These are phyloP conservation scores for Melanotaenia parkinsoni DNA, from an alignment of 2,797 vertebrate species.

Conservation along the genomic window DNA sequence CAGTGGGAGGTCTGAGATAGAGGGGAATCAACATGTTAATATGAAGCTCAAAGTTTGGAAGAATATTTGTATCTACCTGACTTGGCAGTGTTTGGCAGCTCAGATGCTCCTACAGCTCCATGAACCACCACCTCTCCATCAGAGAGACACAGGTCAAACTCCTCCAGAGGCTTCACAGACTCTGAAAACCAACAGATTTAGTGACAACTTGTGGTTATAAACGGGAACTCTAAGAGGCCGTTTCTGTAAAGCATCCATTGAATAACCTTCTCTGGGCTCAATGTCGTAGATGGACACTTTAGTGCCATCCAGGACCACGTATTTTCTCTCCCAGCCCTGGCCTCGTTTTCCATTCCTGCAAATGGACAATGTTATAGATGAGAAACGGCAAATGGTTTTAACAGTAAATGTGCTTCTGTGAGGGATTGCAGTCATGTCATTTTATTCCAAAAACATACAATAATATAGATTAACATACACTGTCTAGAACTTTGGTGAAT, in stretches of 20 bases:
- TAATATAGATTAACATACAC: no score
- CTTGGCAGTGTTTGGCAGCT: conserved; percentile 95
- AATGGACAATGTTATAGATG: conserved; percentile 25
- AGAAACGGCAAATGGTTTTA: no score
- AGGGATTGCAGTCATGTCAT: conserved; percentile 8
- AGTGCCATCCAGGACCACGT: conserved; percentile 93
- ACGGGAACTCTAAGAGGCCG: not conserved
- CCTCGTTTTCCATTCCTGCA: conserved; percentile 96
- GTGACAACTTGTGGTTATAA: not conserved
- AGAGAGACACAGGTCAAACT: conserved; percentile 95
- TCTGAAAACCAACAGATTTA: conserved; percentile 74
- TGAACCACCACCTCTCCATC: conserved; percentile 96
- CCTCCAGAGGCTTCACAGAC: conserved; percentile 92
- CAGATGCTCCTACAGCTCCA: conserved; percentile 93
- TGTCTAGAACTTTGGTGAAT: not conserved
- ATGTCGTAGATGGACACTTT: conserved; percentile 95
- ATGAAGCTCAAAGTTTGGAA: no score
- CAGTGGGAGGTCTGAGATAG: no score
- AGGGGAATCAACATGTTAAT: not conserved
- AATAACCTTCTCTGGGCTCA: conserved; percentile 95
- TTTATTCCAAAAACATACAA: no score
- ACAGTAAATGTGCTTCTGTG: not conserved
- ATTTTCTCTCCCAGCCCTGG: conserved; percentile 98
- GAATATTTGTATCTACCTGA: conserved; percentile 83
- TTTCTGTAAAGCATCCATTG: not conserved